A percentile compares a stretch with the other conserved stretches of the same genome.
phyloP scores from a whole-genome alignment of 1,140 invertebrate species.

The Battus philenor region DNA sequence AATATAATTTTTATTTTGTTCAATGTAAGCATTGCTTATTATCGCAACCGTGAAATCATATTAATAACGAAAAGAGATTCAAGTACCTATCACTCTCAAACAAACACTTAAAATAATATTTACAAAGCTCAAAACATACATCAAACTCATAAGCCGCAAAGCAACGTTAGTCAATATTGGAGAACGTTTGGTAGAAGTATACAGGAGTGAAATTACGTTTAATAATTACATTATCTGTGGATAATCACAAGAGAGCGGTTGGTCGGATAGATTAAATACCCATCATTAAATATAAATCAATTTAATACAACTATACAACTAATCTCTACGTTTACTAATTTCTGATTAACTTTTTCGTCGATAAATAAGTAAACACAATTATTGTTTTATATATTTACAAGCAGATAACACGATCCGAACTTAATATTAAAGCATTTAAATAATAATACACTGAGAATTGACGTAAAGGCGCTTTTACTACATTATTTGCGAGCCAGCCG shows the following conservation, averaged over 20 bases:
- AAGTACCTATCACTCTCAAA: conserved; percentile 68
- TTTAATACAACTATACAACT: conserved; percentile 74
- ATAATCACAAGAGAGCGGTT: conserved; percentile 70
- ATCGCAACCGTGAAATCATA: conserved; percentile 10
- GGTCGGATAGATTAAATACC: conserved; percentile 67
- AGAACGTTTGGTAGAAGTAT: conserved; percentile 47
- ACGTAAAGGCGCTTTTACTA: conserved; percentile 70
- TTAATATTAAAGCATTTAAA: conserved; percentile 73
- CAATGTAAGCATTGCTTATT: conserved; percentile 8
- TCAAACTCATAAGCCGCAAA: conserved; percentile 32
- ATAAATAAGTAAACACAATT: conserved; percentile 73
- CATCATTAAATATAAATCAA: conserved; percentile 73
- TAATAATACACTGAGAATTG: conserved; percentile 75
- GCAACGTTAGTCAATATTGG: conserved; percentile 37
- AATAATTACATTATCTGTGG: conserved; percentile 43
- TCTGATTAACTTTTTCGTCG: conserved; percentile 63
- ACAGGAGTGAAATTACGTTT: conserved; percentile 47
- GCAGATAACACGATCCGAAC: conserved; percentile 68
- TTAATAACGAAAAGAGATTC: conserved; percentile 65
- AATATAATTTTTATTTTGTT: neutral
- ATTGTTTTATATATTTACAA: conserved; percentile 65
- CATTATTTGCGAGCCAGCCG: conserved; percentile 62
- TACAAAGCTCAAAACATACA: conserved; percentile 70
- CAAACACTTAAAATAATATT: conserved; percentile 72
- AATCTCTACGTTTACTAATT: conserved; percentile 70